Evolutionary conservation across 2,797 vertebrate species (phyloP), one percentile per base, ranked within the genome.

Genomic region (Acropternis orthonyx): DNA sequence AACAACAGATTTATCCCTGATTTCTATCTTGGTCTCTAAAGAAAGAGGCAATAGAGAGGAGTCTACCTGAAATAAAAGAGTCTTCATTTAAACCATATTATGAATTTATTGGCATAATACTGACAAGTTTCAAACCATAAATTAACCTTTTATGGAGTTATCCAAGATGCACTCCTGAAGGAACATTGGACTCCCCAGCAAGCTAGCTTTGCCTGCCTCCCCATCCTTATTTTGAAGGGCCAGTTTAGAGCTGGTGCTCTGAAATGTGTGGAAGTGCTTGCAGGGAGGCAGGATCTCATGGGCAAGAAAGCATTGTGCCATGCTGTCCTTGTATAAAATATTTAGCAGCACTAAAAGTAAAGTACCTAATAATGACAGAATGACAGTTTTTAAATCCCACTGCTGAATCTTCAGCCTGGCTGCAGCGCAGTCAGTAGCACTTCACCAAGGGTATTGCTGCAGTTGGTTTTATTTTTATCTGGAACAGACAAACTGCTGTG

Each of bases 141-240:
- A 32, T 81, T 54, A 59, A 65, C 7, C 8, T 66, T 37, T 30
- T 4, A 24, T 18, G 26, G 39, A 65, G 6, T 32, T 75, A 44
- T 15, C 28, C 2, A 1, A 44, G 27, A 12, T 23, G 12, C 32
- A 24, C 4, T 59, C 44, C 32, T 52, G 20, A 44, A n/a, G 49
- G 58, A 85, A 44, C 16, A 20, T 21, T 0, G 1, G 1, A 2
- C 14, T 32, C 3, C 20, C 5, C 36, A 14, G 49, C 32, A 62
- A 26, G 5, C 3, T 19, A 3, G 17, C 41, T 72, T 17, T 39
- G 39, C 43, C 44, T 34, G 30, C 7, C 19, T n/a, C 24, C n/a
- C 9, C 0, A 1, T 26, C n/a, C 69, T 36, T n/a, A 21, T 34
- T 92, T 16, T 13, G 30, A 88, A 37, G 24, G 34, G 6, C 27